A percentile compares a stretch with the other conserved stretches of the same genome.
phyloP scores from a whole-genome alignment of 2,888 invertebrate genomes.

The Ectropis crepuscularia region DNA sequence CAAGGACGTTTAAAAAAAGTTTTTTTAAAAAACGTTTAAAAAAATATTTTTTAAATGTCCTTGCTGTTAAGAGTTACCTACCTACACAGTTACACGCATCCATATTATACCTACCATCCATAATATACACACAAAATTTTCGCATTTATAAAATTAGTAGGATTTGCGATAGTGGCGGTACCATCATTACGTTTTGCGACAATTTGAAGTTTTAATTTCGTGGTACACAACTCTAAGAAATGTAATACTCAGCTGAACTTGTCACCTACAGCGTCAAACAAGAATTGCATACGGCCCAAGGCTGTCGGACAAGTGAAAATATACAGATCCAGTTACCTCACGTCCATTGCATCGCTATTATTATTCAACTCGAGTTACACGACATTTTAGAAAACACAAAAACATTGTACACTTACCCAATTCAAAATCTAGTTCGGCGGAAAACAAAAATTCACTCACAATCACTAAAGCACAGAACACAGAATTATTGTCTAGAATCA shows the following conservation, averaged over 20 bases:
- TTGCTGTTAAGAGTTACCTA: too few relatives aligned
- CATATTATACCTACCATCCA: too few relatives aligned
- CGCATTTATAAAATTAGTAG: too few relatives aligned
- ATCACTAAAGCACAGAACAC: conserved; percentile 34
- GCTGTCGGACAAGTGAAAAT: conserved; percentile 36
- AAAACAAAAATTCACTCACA: conserved; percentile 43
- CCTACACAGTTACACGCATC: too few relatives aligned
- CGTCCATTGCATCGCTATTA: conserved; percentile 26
- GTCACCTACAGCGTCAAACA: conserved; percentile 19
- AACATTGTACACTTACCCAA: conserved; percentile 34
- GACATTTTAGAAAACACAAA: conserved; percentile 26
- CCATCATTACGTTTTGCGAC: too few relatives aligned
- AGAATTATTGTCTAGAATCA: conserved; percentile 32
- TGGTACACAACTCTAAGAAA: too few relatives aligned
- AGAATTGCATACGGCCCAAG: conserved; percentile 30
- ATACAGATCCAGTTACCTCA: conserved; percentile 35
- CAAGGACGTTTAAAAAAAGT: too few relatives aligned
- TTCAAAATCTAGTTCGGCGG: conserved; percentile 28
- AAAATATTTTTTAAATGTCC: too few relatives aligned
- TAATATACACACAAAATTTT: too few relatives aligned
- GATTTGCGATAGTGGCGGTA: too few relatives aligned
- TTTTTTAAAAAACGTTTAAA: too few relatives aligned
- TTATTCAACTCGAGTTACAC: conserved; percentile 30
- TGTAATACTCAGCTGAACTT: conserved; percentile 4
- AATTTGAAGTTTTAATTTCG: too few relatives aligned